Evolutionary conservation across 2,888 invertebrate species (phyloP).

Genomic region (Ophraella communa): DNA sequence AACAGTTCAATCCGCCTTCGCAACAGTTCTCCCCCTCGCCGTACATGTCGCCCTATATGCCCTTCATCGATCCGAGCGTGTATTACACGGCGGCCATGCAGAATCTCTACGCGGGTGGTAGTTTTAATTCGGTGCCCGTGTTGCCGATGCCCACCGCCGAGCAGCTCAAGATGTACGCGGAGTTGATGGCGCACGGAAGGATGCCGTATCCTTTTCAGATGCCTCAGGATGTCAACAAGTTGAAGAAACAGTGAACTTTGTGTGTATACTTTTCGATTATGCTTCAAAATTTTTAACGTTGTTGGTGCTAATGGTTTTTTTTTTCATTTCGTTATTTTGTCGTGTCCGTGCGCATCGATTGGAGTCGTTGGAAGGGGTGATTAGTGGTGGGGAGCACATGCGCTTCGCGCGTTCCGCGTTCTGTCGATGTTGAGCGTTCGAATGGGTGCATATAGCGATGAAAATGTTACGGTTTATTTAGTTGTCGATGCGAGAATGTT

Average conservation of each 20-base stretch:
- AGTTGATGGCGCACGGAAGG: conserved; percentile 59
- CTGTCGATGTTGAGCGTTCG: too few species aligned
- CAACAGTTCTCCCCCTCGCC: conserved; percentile 32
- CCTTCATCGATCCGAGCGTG: conserved; percentile 57
- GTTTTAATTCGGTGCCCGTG: conserved; percentile 52
- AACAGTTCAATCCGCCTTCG: too few species aligned
- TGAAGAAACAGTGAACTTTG: conserved; percentile 47
- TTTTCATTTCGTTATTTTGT: not conserved
- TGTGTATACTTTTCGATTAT: too few species aligned
- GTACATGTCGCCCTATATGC: conserved; percentile 51
- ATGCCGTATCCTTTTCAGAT: conserved; percentile 52
- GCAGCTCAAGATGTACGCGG: conserved; percentile 64
- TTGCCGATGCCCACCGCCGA: conserved; percentile 62
- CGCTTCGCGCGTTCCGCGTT: too few species aligned
- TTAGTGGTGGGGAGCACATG: too few species aligned
- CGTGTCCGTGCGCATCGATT: too few species aligned
- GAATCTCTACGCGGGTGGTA: conserved; percentile 58
- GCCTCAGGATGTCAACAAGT: conserved; percentile 49
- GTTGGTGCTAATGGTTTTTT: not conserved
- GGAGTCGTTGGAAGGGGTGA: too few species aligned
- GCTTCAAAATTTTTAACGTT: not conserved
- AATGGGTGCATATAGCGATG: too few species aligned
- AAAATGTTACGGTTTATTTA: too few species aligned
- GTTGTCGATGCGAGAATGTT: too few species aligned
- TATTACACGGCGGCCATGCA: conserved; percentile 63